Percentiles rank a stretch among this genome's conserved stretches.
These are phyloP conservation scores for Melanocharis versteri DNA, from an alignment of 2,113 vertebrate species.

Conservation along the genomic window DNA sequence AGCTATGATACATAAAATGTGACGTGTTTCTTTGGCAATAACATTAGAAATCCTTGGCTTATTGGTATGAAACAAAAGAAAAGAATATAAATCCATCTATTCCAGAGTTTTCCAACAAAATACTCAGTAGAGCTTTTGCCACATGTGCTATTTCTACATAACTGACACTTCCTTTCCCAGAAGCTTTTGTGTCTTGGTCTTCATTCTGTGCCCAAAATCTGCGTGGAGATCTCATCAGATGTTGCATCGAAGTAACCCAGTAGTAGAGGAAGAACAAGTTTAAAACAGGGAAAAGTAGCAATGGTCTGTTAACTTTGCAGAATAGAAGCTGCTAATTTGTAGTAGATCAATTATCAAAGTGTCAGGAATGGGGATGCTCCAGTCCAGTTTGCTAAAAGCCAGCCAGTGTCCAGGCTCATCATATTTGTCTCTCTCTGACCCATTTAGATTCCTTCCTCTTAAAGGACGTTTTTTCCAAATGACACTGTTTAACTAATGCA, in stretches of 20 bases:
- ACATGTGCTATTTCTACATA: background rate
- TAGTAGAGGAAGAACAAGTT: background rate
- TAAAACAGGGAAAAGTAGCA: background rate
- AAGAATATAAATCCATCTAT: background rate
- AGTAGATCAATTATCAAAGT: background rate
- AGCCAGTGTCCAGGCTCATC: background rate
- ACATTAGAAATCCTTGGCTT: background rate
- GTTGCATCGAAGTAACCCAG: background rate
- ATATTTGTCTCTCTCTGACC: background rate
- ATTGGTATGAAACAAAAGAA: background rate
- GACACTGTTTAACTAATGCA: conserved; percentile 49
- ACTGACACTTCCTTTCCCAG: background rate
- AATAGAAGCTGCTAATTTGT: background rate
- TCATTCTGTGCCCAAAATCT: background rate
- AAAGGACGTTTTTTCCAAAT: conserved; percentile 46
- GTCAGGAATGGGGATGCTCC: background rate
- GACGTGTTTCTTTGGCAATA: background rate
- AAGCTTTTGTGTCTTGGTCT: background rate
- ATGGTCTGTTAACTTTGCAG: background rate
- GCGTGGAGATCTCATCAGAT: background rate
- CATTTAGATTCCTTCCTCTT: conserved; percentile 26
- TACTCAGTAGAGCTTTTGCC: background rate
- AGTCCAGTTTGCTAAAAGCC: background rate
- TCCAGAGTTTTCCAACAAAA: background rate
- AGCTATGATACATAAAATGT: background rate